Percentiles rank a stretch among this genome's conserved stretches.
phyloP scores from a whole-genome alignment of 2,797 vertebrate species.

The Pipistrellus kuhlii region DNA sequence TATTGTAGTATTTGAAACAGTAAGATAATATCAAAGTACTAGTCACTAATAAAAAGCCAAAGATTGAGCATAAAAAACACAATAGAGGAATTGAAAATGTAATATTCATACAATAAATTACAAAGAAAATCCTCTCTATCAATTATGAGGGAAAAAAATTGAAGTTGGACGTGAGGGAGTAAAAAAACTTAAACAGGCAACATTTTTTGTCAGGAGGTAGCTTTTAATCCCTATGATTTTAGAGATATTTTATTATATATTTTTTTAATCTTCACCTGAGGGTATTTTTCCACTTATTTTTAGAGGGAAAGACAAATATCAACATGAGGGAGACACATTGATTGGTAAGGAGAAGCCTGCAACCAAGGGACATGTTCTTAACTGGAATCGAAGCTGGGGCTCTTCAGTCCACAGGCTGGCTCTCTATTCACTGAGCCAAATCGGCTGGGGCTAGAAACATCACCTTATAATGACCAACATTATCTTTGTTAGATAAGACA shows the following conservation, averaged over 20 bases:
- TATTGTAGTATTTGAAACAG: neutral
- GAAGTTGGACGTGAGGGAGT: neutral
- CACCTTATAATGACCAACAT: neutral
- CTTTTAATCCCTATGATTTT: neutral
- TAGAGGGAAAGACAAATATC: too few relatives aligned
- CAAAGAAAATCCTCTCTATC: slow-evolving; percentile 24
- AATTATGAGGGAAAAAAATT: neutral
- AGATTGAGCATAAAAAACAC: neutral
- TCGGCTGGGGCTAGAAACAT: too few relatives aligned
- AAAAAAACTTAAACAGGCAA: slow-evolving; percentile 17
- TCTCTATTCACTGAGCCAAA: too few relatives aligned
- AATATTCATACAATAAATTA: neutral
- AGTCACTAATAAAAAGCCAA: slow-evolving; percentile 16
- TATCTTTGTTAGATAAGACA: neutral
- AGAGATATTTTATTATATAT: neutral
- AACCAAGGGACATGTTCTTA: too few relatives aligned
- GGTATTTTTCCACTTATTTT: too few relatives aligned
- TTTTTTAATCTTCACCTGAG: too few relatives aligned
- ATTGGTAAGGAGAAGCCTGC: too few relatives aligned
- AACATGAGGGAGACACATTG: too few relatives aligned
- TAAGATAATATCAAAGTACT: neutral
- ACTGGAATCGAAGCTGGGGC: too few relatives aligned
- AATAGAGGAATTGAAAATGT: neutral
- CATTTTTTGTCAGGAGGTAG: slow-evolving; percentile 18
- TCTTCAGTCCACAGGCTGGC: too few relatives aligned